Conservation (phyloP, 2,797 vertebrate genomes). For the Sylvia borin region DNA sequence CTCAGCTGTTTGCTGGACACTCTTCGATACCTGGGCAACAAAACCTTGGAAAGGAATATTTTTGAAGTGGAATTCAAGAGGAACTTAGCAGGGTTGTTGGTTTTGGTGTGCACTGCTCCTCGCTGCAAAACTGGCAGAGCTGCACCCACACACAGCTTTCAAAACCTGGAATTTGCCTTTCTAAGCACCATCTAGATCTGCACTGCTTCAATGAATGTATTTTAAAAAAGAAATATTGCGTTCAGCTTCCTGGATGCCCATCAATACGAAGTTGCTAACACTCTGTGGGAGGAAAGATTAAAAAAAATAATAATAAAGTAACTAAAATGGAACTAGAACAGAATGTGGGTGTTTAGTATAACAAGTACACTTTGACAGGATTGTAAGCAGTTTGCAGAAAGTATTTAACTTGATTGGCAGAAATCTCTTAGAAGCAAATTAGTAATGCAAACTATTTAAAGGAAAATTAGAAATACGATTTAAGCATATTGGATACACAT, state of each 20-base stretch:
- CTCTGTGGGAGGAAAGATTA: not conserved
- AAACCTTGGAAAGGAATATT: not conserved
- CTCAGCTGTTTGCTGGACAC: not conserved
- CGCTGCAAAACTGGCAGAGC: accelerated
- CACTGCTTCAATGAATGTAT: not conserved
- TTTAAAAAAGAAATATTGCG: not conserved
- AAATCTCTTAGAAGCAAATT: slow-evolving; percentile 65
- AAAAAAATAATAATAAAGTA: not conserved
- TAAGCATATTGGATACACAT: slow-evolving; percentile 64
- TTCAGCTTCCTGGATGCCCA: not conserved
- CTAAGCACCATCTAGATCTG: not conserved
- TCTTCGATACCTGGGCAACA: not conserved
- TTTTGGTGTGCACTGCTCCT: not conserved
- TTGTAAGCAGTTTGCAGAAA: slow-evolving; percentile 41
- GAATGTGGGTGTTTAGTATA: slow-evolving; percentile 39
- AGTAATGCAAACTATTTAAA: slow-evolving; percentile 67
- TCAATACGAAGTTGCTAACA: not conserved
- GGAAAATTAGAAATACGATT: slow-evolving; percentile 68
- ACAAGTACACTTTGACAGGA: not conserved
- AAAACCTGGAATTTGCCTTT: not conserved
- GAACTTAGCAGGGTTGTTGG: not conserved
- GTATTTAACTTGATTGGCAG: slow-evolving; percentile 59
- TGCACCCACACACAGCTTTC: not conserved
- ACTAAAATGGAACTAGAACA: slow-evolving; percentile 35
- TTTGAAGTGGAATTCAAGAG: not conserved